Evolutionary conservation across 2,797 vertebrate species (phyloP).

Genomic region (Neosilurus hyrtlii): DNA sequence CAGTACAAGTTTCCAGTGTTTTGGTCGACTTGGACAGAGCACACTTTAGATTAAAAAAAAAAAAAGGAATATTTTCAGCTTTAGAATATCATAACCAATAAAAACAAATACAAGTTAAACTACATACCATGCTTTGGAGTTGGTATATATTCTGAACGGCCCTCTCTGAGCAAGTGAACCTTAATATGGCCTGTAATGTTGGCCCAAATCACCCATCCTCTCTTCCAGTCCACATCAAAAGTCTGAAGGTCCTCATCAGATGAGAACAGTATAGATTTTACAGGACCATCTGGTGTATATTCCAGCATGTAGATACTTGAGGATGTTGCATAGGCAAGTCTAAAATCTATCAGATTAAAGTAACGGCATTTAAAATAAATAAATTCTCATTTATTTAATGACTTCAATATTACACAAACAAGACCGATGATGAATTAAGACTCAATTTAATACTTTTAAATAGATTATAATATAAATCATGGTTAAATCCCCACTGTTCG

Average conservation of each 20-base stretch:
- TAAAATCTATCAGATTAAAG: slow-evolving; percentile 67
- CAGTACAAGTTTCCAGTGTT: slow-evolving; percentile 77
- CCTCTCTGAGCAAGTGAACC: slow-evolving; percentile 61
- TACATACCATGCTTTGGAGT: slow-evolving; percentile 75
- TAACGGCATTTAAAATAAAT: too few relatives aligned
- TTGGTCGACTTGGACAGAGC: slow-evolving; percentile 77
- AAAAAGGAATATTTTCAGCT: background rate
- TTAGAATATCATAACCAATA: background rate
- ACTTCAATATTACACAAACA: too few relatives aligned
- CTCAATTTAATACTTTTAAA: background rate
- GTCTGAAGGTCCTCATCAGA: slow-evolving; percentile 70
- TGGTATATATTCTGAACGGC: slow-evolving; percentile 66
- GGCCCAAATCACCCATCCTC: slow-evolving; percentile 78
- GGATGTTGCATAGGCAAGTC: slow-evolving; percentile 69
- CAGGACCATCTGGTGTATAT: slow-evolving; percentile 62
- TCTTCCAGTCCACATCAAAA: slow-evolving; percentile 84
- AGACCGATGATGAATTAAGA: background rate
- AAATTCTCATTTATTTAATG: too few relatives aligned
- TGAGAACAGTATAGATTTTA: slow-evolving; percentile 64
- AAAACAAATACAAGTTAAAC: background rate
- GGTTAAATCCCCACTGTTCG: background rate
- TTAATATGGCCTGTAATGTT: slow-evolving; percentile 76
- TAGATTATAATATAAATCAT: background rate
- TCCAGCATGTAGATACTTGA: slow-evolving; percentile 71
- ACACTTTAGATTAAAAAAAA: slow-evolving; percentile 66